phyloP scores from a whole-genome alignment of 1,140 invertebrate species.

The Diuraphis noxia region DNA sequence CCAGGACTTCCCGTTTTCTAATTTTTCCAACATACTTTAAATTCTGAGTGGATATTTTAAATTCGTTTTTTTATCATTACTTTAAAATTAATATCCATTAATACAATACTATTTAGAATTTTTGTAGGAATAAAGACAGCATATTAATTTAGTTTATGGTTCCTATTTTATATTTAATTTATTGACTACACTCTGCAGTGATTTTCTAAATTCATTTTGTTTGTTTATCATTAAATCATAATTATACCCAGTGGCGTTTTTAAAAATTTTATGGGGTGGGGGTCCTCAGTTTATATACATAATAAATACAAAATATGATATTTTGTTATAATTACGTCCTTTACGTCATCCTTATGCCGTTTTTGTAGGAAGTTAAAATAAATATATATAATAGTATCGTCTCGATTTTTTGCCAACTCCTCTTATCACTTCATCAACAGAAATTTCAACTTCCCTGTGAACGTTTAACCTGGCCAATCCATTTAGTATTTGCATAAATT shows the following conservation, averaged over 20 bases:
- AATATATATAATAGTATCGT: no score
- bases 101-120: neutral
- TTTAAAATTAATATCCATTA: neutral
- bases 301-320: no score
- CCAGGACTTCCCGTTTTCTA: slow-evolving; percentile 40
- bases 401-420: no score
- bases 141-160: neutral
- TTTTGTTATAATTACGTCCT: no score
- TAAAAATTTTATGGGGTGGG: no score
- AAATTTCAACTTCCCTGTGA: no score
- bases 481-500: no score
- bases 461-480: no score
- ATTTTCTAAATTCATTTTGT: neutral
- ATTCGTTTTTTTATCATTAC: neutral
- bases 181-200: neutral
- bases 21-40: neutral
- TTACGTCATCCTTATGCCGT: no score
- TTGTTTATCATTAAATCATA: neutral
- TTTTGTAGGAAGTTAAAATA: no score
- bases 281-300: no score
- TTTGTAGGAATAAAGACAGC: neutral
- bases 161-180: neutral
- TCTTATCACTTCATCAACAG: no score
- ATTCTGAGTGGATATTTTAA: neutral
- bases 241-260: neutral